Base-by-base conservation (phyloP, 2,797 vertebrate species). In the Melanotaenia parkinsoni region DNA sequence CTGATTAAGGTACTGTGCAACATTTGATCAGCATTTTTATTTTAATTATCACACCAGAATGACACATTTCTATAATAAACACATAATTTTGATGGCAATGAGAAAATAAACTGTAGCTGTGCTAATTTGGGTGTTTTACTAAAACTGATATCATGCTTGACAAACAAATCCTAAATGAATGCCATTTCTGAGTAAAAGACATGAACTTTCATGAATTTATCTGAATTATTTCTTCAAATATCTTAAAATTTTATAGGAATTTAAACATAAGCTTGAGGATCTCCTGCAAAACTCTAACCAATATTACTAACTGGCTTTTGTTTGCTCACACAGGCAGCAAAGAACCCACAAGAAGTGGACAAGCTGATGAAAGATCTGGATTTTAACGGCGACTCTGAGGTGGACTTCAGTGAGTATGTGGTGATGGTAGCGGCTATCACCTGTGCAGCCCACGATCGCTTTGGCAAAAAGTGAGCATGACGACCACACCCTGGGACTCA, bases 391-490 rank as follows among this genome's bases (percentile, higher is more conserved):
- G 93, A 95, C 40, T 53, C 63, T 0, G 71, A 93, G 76, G 84
- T 96, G 38, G 94, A 95, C 88, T 96, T 96, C 90, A 86, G 7
- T 0, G 94, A 96, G 84, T 96, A 95, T 57, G 30, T 95, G 5
- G 59, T 88, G 47, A 57, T 94, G 10, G 80, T 95, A 5, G 83
- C 88, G 11, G 24, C 83, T 0, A 35, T 96, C 59, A 84, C 89
- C 24, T 87, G 76, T 0, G 77, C 80, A 70, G 93, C 86, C 47
- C 94, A 96, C 6, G 26, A 66, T 26, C 87, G 72, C 72, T 67
- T 65, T 10, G 1, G 0, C 13, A 77, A 85, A 64, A 89, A 89
- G 59, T 89, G 82, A 90, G 62, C 63, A 1, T 16, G 6, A 3
- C 0, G 3, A 58, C 65, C 2, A 0, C 56, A 38, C 22, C 32